phyloP scores from a whole-genome alignment of 2,113 vertebrate genomes.

The Tonatia bakeri region DNA sequence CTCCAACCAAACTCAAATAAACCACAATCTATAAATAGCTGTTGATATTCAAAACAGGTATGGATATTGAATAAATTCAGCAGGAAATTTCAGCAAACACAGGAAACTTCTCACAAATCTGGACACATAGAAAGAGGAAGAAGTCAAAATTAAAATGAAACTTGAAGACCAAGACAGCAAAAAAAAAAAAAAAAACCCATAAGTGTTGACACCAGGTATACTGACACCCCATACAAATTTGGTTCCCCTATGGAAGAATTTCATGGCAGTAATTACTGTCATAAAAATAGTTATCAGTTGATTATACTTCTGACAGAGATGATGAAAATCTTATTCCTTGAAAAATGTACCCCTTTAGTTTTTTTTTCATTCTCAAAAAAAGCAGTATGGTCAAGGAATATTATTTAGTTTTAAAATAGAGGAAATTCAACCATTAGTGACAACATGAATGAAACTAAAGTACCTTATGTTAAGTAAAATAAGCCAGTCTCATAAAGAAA shows the following conservation, averaged over 20 bases:
- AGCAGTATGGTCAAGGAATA: neutral
- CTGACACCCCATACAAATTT: slow-evolving; percentile 89
- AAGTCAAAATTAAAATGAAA: slow-evolving; percentile 89
- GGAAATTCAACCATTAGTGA: neutral
- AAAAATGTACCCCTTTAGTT: slow-evolving; percentile 90
- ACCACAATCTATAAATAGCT: neutral
- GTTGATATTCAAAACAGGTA: slow-evolving; percentile 83
- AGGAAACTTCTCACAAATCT: slow-evolving; percentile 87
- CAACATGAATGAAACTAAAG: neutral
- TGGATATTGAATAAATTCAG: slow-evolving; percentile 87
- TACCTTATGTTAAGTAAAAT: neutral
- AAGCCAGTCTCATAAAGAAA: neutral
- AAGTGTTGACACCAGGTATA: slow-evolving; percentile 89
- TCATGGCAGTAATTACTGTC: slow-evolving; percentile 88
- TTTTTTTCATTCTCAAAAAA: slow-evolving; percentile 89
- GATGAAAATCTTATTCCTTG: slow-evolving; percentile 89
- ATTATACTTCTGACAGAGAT: slow-evolving; percentile 88
- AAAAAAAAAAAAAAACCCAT: slow-evolving; percentile 84
- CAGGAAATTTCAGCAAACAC: slow-evolving; percentile 83
- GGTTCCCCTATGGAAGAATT: slow-evolving; percentile 92
- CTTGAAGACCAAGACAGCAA: slow-evolving; percentile 87
- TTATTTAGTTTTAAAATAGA: neutral
- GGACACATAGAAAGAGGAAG: slow-evolving; percentile 85
- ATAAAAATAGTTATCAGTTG: slow-evolving; percentile 90
- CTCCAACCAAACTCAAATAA: neutral